Evolutionary conservation across 2,888 invertebrate species (phyloP), one percentile per base, ranked within the genome.

Genomic region (Drosophila meridiana): DNA sequence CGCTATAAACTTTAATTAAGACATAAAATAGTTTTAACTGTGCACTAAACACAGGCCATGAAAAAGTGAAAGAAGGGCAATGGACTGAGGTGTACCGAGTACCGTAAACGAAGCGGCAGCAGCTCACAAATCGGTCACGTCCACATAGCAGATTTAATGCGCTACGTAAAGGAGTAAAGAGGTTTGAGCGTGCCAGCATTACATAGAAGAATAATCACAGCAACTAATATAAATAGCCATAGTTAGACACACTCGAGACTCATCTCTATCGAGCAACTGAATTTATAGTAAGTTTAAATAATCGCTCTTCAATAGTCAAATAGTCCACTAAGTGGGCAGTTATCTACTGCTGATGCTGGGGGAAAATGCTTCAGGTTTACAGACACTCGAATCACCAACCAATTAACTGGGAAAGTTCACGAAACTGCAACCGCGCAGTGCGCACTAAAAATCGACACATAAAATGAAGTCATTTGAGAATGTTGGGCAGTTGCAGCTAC

Each of bases 1-100:
- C 66, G 78, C 86, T 82, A 85, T 92, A 85, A 90, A 91, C 85
- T 83, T 91, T 91, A 91, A 91, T 91, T 90, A 91, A 91, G 92
- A 92, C 92, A 91, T 91, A 86, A 91, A 83, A 77, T 78, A 77
- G 70, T 73, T 82, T 87, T 87, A 89, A 89, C 85, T 76, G 72
- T 89, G 79, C 59, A 83, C 89, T 86, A 78, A 78, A 82, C 70
- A 59, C 47, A 63, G 60, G 43, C 66, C 58, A 65, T 75, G 70
- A 57, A 56, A 74, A 75, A 42, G 58, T 65, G 48, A 84, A 72
- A 82, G 84, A 76, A 75, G 77, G 87, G 74, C 78, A 76, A 56
- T 47, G 73, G 73, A 63, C 69, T 64, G 45, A 48, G 64, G 38
- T 55, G 32, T 32, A 36, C 42, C 60, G 60, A 8, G 36, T 42